Base-by-base conservation (phyloP, 2,888 invertebrate genomes). In the Orchestes rusci region DNA sequence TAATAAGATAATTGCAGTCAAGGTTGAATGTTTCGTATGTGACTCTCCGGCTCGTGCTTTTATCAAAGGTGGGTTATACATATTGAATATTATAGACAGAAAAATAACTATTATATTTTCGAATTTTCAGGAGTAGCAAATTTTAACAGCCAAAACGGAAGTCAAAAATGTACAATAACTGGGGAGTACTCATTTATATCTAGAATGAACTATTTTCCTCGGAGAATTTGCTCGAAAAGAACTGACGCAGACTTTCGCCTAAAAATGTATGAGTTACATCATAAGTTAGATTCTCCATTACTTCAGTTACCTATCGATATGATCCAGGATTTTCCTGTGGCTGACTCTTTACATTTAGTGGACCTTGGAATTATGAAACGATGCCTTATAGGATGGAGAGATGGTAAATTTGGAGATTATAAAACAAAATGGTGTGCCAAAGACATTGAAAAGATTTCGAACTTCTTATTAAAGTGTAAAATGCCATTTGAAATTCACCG, bases 1-100 rank as follows among this genome's bases (percentile, higher is more conserved):
- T n/a, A n/a, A n/a, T n/a, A n/a, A n/a, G n/a, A n/a, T n/a, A n/a
- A n/a, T n/a, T n/a, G n/a, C 20, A 19, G 29, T 53, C 13, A 41
- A 41, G 37, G 31, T 54, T 12, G 28, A 50, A 50, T 47, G 47
- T 19, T 52, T 53, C 36, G 43, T 54, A 20, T 51, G 45, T 34
- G 53, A 54, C 30, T 51, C 53, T 8, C 50, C 50, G 8, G 53
- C 53, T n/a, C 46, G 53, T 41, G 53, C 49, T n/a, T 53, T 54
- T 45, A 48, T 53, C 17, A 54, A 54, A 54, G 54, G 53, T 53
- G 52, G 19, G 20, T 10, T 7, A 34, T 27, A 27, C 23, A 16
- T 40, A n/a, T n/a, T 23, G 15, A 28, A 12, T 27, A 10, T 10
- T 13, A 16, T 30, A 30, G 15, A n/a, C 3, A 33, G 12, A n/a